Conservation (phyloP, 30 jellyfish, hydroid and myxozoan genomes). For the Turritopsis rubra region DNA sequence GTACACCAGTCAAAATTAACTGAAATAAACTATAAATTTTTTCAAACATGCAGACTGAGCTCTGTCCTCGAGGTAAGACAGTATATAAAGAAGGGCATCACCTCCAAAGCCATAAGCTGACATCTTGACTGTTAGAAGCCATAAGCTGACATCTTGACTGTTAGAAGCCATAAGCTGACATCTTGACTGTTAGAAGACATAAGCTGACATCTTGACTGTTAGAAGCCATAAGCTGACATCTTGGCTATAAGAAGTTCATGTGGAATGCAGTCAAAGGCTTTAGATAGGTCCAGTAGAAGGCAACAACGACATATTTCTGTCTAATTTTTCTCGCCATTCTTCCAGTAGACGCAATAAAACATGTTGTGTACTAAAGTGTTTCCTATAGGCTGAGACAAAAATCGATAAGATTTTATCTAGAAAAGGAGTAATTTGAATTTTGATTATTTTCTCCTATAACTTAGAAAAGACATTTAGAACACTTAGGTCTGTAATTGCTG, state of each 20-base stretch:
- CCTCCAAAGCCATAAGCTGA: neutral
- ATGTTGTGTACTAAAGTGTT: neutral
- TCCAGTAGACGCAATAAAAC: neutral
- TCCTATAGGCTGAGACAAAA: neutral
- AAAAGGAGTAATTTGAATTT: neutral
- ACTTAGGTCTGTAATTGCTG: neutral
- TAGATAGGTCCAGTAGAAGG: neutral
- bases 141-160: too few relatives aligned
- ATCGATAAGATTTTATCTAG: too few relatives aligned
- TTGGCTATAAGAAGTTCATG: neutral
- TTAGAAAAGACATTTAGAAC: neutral
- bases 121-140: too few relatives aligned
- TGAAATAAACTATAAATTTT: too few relatives aligned
- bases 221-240: too few relatives aligned
- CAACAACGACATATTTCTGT: neutral
- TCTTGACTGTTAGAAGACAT: too few relatives aligned
- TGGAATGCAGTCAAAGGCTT: neutral
- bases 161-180: too few relatives aligned
- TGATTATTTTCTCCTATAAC: neutral
- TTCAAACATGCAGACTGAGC: too few relatives aligned
- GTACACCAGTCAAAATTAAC: too few relatives aligned
- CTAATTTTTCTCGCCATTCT: neutral
- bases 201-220: too few relatives aligned
- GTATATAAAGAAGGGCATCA: neutral
- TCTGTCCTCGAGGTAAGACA: neutral